These are phyloP conservation scores for Triplophysa tibetana DNA, from an alignment of 2,113 vertebrate genomes.

Conservation along the genomic window DNA sequence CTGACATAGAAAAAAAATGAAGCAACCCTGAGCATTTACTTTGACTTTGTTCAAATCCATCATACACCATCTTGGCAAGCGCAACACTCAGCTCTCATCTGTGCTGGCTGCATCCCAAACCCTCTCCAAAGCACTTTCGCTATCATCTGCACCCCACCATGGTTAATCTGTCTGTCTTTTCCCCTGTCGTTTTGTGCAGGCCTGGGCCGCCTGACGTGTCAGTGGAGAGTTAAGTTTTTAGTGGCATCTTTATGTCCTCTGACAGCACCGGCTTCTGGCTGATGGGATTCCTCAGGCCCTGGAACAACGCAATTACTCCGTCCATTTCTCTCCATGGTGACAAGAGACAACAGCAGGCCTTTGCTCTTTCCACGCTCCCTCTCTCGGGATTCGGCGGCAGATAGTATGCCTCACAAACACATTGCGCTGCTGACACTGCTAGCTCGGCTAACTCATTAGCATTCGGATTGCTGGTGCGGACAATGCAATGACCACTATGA, in stretches of 20 bases:
- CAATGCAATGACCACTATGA: slow-evolving; percentile 35
- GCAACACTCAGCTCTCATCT: slow-evolving; percentile 41
- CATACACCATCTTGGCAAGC: slow-evolving; percentile 40
- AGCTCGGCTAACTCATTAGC: slow-evolving; percentile 31
- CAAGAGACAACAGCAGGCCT: slow-evolving; percentile 59
- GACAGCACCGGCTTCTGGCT: slow-evolving; percentile 58
- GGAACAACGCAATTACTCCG: slow-evolving; percentile 63
- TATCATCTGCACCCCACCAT: slow-evolving; percentile 44
- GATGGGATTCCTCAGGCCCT: slow-evolving; percentile 58
- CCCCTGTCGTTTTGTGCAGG: slow-evolving; percentile 45
- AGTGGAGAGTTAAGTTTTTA: slow-evolving; percentile 56
- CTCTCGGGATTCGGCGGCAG: slow-evolving; percentile 39
- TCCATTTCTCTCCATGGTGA: slow-evolving; percentile 59
- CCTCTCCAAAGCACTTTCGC: slow-evolving; percentile 44
- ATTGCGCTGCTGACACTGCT: slow-evolving; percentile 23
- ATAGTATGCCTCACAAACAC: slow-evolving; percentile 33
- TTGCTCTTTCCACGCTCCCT: slow-evolving; percentile 32
- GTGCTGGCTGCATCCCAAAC: slow-evolving; percentile 36
- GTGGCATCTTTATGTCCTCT: slow-evolving; percentile 58
- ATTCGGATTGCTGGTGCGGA: slow-evolving; percentile 36
- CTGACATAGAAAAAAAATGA: slow-evolving; percentile 6
- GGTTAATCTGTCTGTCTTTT: slow-evolving; percentile 56
- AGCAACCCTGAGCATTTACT: slow-evolving; percentile 33
- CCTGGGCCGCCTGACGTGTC: slow-evolving; percentile 35
- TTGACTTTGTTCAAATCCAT: slow-evolving; percentile 40